Base-by-base conservation (phyloP, 2,888 invertebrate species). In the Carabus problematicus region DNA sequence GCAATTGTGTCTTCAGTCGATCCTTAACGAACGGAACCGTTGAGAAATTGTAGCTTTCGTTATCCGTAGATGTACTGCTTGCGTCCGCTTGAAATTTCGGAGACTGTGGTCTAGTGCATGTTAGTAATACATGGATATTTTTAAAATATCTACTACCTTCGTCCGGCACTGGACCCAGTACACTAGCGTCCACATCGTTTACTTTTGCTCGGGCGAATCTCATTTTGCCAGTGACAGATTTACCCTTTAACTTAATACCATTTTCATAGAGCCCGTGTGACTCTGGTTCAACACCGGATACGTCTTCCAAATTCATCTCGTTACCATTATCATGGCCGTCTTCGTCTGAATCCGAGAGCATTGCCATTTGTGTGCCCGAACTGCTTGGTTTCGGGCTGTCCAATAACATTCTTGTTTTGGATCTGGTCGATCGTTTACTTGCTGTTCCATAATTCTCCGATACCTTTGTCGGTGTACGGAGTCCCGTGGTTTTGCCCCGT, bases 1-100 rank as follows among this genome's bases (percentile, higher is more conserved):
- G 84, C 39, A 91, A 81, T 77, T 90, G 89, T 40, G 83, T 83
- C 73, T 83, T 83, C 4, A 91, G 79, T 11, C 88, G 83, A 39
- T 88, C 87, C 79, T 85, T 84, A 43, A 84, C 80, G 74, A 85
- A 86, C 1, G 85, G 84, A 39, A 78, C 75, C 3, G 74, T 76
- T 0, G 82, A 81, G 81, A 88, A 88, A 72, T 84, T 85, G 67
- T 83, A 75, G 70, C 85, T 85, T 61, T 87, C 87, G 6, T 84
- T 83, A 54, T 87, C 87, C 60, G 84, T 82, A 80, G 79, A 0
- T 80, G 56, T 39, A 60, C 8, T 58, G 9, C 60, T 71, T 8
- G 67, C 67, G 11, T 60, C 60, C 3, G 40, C 47, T 41, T 45
- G 45, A 7, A 41, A 29, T 64, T 73, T 55, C 69, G 73, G 58